A percentile compares a stretch with the other conserved stretches of the same genome.
Conservation (phyloP, 2,797 vertebrate species). For the Tragopan temminckii region DNA sequence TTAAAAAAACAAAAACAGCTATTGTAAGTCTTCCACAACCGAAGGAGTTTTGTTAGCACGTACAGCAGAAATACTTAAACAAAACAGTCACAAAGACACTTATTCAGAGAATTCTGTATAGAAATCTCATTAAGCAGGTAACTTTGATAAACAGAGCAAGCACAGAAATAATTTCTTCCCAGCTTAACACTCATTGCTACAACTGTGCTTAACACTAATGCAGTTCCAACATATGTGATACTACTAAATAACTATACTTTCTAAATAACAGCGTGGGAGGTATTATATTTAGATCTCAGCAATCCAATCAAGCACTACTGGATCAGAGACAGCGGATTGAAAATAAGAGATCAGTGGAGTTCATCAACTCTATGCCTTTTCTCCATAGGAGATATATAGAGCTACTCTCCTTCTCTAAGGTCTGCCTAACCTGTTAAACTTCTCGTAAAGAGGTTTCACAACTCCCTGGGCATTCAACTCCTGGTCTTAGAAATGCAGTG, state of each 20-base stretch:
- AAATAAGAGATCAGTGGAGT: neutral
- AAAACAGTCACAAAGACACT: neutral
- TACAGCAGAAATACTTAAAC: neutral
- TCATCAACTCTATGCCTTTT: neutral
- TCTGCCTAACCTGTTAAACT: neutral
- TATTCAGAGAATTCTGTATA: neutral
- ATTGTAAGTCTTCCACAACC: neutral
- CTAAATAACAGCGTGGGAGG: neutral
- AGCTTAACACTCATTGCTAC: neutral
- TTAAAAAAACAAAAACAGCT: neutral
- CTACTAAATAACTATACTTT: neutral
- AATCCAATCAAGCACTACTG: neutral
- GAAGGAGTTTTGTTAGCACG: neutral
- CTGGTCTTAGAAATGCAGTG: neutral
- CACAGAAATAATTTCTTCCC: neutral
- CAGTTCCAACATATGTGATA: neutral
- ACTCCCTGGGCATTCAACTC: neutral
- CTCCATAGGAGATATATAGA: neutral
- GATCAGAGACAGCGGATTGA: neutral
- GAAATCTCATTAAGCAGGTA: neutral
- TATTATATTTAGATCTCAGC: neutral
- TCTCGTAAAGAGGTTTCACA: neutral
- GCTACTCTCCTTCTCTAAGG: neutral
- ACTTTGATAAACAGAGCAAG: neutral
- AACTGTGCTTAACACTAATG: neutral